A percentile compares a stretch with the other conserved stretches of the same genome.
These are phyloP conservation scores for Drosophila sulfurigaster DNA, from an alignment of 1,140 invertebrate genomes.

Conservation along the genomic window DNA sequence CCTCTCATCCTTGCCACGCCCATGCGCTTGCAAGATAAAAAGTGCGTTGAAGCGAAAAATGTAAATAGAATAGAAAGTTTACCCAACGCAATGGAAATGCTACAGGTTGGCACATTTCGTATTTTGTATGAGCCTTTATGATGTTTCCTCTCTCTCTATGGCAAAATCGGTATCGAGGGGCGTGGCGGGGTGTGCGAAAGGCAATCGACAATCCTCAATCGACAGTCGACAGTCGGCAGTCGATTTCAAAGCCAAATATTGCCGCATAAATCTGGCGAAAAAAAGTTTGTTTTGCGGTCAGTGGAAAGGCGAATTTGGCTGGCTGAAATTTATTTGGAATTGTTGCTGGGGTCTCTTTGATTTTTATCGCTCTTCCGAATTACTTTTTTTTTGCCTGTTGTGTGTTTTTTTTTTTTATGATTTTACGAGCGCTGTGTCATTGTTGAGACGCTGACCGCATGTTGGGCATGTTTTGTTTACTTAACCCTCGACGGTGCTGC, in stretches of 20 bases:
- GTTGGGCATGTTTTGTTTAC: constrained; percentile 59
- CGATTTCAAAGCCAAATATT: constrained; percentile 77
- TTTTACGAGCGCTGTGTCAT: constrained; percentile 61
- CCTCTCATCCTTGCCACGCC: constrained; percentile 3
- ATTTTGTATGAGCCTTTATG: not conserved
- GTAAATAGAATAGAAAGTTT: constrained; percentile 73
- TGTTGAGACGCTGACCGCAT: constrained; percentile 44
- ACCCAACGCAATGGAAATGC: constrained; percentile 49
- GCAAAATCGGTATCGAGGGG: constrained; percentile 17
- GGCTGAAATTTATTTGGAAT: constrained; percentile 31
- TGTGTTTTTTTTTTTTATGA: constrained; percentile 11
- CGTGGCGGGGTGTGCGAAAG: not conserved
- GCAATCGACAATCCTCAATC: constrained; percentile 17
- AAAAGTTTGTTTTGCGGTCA: constrained; percentile 74
- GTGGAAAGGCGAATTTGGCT: constrained; percentile 28
- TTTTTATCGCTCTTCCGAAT: constrained; percentile 56
- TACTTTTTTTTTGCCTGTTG: constrained; percentile 14
- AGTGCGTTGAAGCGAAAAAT: constrained; percentile 73
- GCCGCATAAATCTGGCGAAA: constrained; percentile 68
- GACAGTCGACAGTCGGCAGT: constrained; percentile 14
- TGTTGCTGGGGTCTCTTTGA: constrained; percentile 56
- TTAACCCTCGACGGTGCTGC: constrained; percentile 36
- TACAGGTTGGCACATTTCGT: constrained; percentile 34
- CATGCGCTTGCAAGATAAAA: constrained; percentile 65
- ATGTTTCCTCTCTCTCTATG: not conserved